Evolutionary conservation across 2,113 vertebrate genomes (phyloP).

Genomic region (Pantherophis guttatus): DNA sequence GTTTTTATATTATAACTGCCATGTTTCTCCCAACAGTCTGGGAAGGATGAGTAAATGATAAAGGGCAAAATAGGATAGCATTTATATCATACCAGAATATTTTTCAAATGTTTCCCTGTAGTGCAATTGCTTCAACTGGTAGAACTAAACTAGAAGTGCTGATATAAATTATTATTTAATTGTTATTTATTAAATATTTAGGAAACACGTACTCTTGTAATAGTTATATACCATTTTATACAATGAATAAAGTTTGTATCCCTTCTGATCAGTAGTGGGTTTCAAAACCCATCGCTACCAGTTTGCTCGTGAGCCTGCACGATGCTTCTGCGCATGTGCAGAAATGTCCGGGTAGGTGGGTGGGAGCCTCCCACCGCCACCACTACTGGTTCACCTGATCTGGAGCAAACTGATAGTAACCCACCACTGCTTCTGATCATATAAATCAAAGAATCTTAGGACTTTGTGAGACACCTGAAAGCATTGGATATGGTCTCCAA

Average conservation of each 20-base stretch:
- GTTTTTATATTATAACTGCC: too few species aligned
- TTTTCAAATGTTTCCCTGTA: not conserved
- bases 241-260: not conserved
- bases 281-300: too few species aligned
- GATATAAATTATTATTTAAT: not conserved
- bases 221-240: not conserved
- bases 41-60: not conserved
- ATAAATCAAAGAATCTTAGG: not conserved
- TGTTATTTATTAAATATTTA: not conserved
- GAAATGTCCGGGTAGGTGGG: too few species aligned
- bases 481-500: not conserved
- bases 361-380: too few species aligned
- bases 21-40: not conserved
- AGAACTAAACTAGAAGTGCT: not conserved
- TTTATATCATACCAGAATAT: not conserved
- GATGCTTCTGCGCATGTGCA: too few species aligned
- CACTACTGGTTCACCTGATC: too few species aligned
- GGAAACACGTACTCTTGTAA: not conserved
- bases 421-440: not conserved
- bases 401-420: too few species aligned
- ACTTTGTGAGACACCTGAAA: not conserved
- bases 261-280: too few species aligned
- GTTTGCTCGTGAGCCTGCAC: too few species aligned
- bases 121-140: not conserved
- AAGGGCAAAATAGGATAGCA: not conserved